phyloP scores from a whole-genome alignment of 1,140 invertebrate species.

The Meloidogyne floridensis region DNA sequence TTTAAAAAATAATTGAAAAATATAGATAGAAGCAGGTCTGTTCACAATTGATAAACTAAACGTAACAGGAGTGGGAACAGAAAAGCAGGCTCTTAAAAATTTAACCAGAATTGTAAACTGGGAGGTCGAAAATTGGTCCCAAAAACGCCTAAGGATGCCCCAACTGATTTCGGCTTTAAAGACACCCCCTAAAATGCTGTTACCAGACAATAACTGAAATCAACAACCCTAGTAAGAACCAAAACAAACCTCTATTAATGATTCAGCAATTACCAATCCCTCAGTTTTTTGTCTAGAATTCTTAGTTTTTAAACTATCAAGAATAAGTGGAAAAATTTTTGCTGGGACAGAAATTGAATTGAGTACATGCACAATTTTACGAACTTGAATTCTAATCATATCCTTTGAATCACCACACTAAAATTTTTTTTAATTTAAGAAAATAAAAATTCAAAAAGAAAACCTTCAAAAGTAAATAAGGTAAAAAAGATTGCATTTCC shows the following conservation, averaged over 20 bases:
- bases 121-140: too few species aligned
- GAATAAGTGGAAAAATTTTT: constrained; percentile 84
- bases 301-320: constrained; percentile 89
- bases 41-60: too few species aligned
- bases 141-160: too few species aligned
- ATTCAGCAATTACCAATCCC: constrained; percentile 86
- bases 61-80: too few species aligned
- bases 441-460: constrained; percentile 61
- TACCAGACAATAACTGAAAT: too few species aligned
- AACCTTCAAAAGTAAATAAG: constrained; percentile 85
- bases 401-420: constrained; percentile 94
- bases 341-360: constrained; percentile 82
- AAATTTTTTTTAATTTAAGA: constrained; percentile 37
- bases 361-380: constrained; percentile 81
- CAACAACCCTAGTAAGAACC: neutral
- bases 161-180: too few species aligned
- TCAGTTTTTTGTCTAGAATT: constrained; percentile 92
- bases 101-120: too few species aligned
- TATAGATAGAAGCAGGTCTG: too few species aligned
- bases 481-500: constrained; percentile 89
- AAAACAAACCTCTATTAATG: constrained; percentile 74
- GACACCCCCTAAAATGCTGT: too few species aligned
- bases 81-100: too few species aligned
- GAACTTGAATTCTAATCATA: constrained; percentile 82
- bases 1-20: neutral